A percentile compares a stretch with the other conserved stretches of the same genome.
phyloP scores from a whole-genome alignment of 1,140 invertebrate species.

The Drosophila grimshawi region DNA sequence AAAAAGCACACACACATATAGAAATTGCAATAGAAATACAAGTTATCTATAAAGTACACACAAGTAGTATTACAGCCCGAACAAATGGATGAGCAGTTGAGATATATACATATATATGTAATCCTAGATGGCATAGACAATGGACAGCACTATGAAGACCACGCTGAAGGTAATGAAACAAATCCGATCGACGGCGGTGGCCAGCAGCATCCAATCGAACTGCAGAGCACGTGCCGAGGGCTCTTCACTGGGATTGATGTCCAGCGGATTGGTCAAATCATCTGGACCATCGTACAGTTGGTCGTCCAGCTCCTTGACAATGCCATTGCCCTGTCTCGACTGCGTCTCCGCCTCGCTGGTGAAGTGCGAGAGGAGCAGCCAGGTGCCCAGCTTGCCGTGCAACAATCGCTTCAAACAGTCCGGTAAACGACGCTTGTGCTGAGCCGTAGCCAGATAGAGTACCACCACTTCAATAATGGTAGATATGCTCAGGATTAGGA shows the following conservation, averaged over 20 bases:
- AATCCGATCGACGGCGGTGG: conserved; percentile 87
- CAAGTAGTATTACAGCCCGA: not conserved
- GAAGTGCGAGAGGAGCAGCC: conserved; percentile 85
- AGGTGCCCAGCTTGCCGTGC: conserved; percentile 85
- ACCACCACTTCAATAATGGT: conserved; percentile 88
- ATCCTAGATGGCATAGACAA: conserved; percentile 85
- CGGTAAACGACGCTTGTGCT: conserved; percentile 85
- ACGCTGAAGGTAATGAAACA: conserved; percentile 86
- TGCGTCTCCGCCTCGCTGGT: conserved; percentile 49
- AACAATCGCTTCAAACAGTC: conserved; percentile 86
- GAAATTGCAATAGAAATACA: conserved; percentile 28
- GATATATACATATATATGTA: not conserved
- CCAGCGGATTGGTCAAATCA: conserved; percentile 65
- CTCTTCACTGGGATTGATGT: conserved; percentile 81
- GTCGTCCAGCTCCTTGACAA: conserved; percentile 65
- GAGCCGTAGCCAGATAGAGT: conserved; percentile 86
- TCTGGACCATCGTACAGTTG: conserved; percentile 83
- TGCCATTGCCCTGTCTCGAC: conserved; percentile 37
- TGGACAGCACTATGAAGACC: conserved; percentile 85
- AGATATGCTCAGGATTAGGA: conserved; percentile 87
- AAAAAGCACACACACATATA: conserved; percentile 36
- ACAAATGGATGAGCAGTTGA: no score
- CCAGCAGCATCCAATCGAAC: conserved; percentile 87
- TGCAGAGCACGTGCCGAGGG: conserved; percentile 84
- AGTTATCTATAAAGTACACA: not conserved